These are phyloP conservation scores for Tillus elongatus DNA, from an alignment of 2,888 invertebrate genomes.

Conservation along the genomic window DNA sequence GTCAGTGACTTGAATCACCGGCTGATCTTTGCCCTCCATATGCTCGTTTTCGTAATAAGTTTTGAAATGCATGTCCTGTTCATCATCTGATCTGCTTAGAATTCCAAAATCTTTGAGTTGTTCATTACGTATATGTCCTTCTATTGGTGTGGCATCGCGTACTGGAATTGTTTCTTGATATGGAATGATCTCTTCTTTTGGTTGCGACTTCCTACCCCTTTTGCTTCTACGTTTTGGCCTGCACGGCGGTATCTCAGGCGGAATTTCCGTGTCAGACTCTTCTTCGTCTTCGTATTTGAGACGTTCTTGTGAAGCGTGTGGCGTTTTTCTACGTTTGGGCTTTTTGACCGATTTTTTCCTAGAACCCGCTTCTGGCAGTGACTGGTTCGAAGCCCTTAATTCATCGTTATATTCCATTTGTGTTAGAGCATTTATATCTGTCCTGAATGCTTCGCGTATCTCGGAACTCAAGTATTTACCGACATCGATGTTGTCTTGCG, in stretches of 20 bases:
- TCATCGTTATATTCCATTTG: conserved; percentile 42
- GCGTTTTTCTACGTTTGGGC: conserved; percentile 40
- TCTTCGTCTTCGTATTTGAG: conserved; percentile 25
- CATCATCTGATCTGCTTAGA: conserved; percentile 32
- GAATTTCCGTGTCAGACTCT: conserved; percentile 31
- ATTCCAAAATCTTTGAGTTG: conserved; percentile 21
- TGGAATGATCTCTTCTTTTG: conserved; percentile 36
- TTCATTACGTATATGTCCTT: conserved; percentile 10
- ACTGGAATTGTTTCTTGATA: conserved; percentile 36
- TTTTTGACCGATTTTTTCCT: conserved; percentile 45
- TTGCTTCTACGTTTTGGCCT: conserved; percentile 50
- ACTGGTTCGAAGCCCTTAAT: conserved; percentile 29
- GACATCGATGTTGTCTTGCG: conserved; percentile 71
- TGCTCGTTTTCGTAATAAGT: conserved; percentile 39
- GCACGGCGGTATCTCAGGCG: conserved; percentile 38
- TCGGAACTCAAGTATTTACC: conserved; percentile 69
- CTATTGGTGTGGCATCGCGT: conserved; percentile 17
- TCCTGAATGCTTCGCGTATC: conserved; percentile 69
- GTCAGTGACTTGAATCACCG: conserved; percentile 40
- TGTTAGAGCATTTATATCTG: conserved; percentile 53
- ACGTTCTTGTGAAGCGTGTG: conserved; percentile 38
- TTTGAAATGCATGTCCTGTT: conserved; percentile 31
- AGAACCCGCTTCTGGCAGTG: conserved; percentile 42
- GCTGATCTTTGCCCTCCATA: conserved; percentile 48
- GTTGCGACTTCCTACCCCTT: conserved; percentile 22